Evolutionary conservation across 2,797 vertebrate species (phyloP).

Genomic region (Peromyscus nudipes): DNA sequence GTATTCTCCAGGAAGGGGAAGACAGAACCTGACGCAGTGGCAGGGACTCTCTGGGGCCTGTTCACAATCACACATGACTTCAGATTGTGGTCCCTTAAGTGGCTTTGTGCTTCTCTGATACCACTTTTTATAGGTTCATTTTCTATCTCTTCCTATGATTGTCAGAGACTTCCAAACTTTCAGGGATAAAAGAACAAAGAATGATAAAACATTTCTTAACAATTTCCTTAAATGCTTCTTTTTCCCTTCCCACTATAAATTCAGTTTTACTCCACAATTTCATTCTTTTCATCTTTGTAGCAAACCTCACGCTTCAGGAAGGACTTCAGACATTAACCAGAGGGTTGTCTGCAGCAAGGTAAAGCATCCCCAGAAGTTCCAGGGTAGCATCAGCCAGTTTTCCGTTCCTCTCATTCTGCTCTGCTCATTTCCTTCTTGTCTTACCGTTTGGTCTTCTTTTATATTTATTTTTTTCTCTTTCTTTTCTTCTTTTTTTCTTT

Average conservation of each 20-base stretch:
- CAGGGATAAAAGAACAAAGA: background rate
- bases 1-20: background rate
- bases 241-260: background rate
- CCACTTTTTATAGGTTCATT: background rate
- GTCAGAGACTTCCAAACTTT: background rate
- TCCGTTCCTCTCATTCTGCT: background rate
- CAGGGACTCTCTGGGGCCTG: background rate
- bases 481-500: background rate
- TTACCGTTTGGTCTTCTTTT: background rate
- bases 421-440: background rate
- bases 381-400: background rate
- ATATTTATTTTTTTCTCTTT: background rate
- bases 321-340: background rate
- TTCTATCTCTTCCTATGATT: background rate
- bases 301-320: background rate
- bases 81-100: background rate
- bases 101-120: background rate
- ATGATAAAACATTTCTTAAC: background rate
- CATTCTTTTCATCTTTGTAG: background rate
- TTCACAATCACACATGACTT: background rate
- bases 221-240: background rate
- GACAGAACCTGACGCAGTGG: background rate
- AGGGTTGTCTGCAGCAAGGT: background rate
- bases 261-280: background rate
- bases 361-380: fast-evolving